Base-by-base conservation (phyloP, 2,797 vertebrate genomes). In the Acanthurus leucopareius region DNA sequence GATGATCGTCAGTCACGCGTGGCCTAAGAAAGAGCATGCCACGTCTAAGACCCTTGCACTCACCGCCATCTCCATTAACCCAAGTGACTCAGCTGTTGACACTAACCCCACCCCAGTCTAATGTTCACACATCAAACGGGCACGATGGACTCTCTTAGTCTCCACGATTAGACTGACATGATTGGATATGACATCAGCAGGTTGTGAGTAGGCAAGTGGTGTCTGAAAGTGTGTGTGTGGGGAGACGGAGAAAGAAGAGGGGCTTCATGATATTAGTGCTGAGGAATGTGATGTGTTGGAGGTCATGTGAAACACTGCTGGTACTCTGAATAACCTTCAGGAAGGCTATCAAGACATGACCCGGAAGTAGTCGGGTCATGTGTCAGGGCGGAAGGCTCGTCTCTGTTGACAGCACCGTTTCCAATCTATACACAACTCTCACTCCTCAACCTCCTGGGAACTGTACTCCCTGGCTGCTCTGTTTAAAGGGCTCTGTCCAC, bases 251-350 rank as follows among this genome's bases (percentile, higher is more conserved):
- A 61, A 52, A 70, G 78, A 61, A 75, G 77, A 64, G 82, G 60
- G 56, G 70, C 70, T 88, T 87, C 61, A 40, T 88, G 91, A 90
- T 88, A 83, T 86, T 86, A 85, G 69, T 65, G 69, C 78, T 70
- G 48, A 85, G 90, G 91, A 92, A 90, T 91, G 91, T 38, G 79
- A 77, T 82, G 80, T 89, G 89, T 88, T 90, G 83, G 84, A 87
- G 93, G 92, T 94, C 93, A 90, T 94, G 93, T 94, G 94, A 94
- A 94, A 90, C 82, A 89, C 65, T 15, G 77, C 89, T 90, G 91
- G 90, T 92, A 91, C 89, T 89, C 90, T 73, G 82, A 89, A 57
- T 89, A 90, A 93, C 94, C 90, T 91, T 90, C 84, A 86, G 75
- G 79, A 86, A 85, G 86, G 89, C 87, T 87, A 88, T 88, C 86